These are phyloP conservation scores for Drosophila prosaltans DNA, from an alignment of 1,140 invertebrate species.

Conservation along the genomic window DNA sequence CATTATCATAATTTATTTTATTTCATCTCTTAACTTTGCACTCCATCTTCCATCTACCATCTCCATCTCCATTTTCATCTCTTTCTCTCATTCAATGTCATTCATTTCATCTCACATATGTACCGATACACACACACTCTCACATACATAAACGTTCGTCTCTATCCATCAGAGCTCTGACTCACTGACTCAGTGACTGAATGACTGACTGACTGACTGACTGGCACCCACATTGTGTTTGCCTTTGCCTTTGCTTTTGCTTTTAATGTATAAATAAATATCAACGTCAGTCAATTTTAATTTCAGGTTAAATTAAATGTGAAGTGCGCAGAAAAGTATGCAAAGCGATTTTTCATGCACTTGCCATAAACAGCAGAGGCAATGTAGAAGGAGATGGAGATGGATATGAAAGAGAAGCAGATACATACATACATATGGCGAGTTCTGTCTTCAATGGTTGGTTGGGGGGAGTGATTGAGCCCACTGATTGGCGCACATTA, in stretches of 20 bases:
- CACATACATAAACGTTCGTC: neutral
- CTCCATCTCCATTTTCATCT: slow-evolving; percentile 3
- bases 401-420: slow-evolving; percentile 4
- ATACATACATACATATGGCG: neutral
- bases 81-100: neutral
- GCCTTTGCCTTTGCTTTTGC: slow-evolving; percentile 9
- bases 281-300: slow-evolving; percentile 79
- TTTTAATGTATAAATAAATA: slow-evolving; percentile 62
- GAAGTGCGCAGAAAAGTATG: slow-evolving; percentile 67
- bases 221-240: slow-evolving; percentile 15
- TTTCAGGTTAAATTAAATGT: slow-evolving; percentile 71
- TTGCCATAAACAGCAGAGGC: slow-evolving; percentile 19
- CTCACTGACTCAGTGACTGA: neutral
- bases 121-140: neutral
- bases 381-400: neutral
- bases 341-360: slow-evolving; percentile 79
- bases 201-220: slow-evolving; percentile 2
- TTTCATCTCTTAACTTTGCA: slow-evolving; percentile 19
- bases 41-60: slow-evolving; percentile 4
- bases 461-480: slow-evolving; percentile 6
- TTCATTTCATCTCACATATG: neutral
- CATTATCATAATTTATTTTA: slow-evolving; percentile 25
- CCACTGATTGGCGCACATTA: slow-evolving; percentile 73
- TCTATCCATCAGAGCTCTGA: slow-evolving; percentile 6
- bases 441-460: slow-evolving; percentile 20